Base-by-base conservation (phyloP, 2,888 invertebrate genomes). In the Eristalis tenax region DNA sequence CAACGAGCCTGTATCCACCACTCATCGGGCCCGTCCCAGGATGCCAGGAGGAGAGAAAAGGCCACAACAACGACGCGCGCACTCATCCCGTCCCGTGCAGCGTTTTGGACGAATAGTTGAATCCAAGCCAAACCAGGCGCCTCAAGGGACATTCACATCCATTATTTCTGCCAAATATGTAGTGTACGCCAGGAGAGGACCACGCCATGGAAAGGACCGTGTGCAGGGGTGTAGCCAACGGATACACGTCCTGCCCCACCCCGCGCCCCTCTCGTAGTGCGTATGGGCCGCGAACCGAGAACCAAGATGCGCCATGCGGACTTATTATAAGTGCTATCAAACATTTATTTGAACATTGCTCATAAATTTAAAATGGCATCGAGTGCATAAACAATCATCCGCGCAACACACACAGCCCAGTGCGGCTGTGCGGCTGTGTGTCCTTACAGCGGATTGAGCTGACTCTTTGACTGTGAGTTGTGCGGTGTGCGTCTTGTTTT, bases 301-400 rank as follows among this genome's bases (percentile, higher is more conserved):
- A 8, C 50, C 50, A 18, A 50, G 50, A 50, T 50, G 50, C 50
- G 50, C 18, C 18, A 61, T 75, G 82, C 80, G 83, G 80, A 83
- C 87, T 88, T 88, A 88, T 88, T 88, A 88, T 88, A 88, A 89
- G 88, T 89, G 89, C 85, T 89, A 89, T 89, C 89, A 89, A 89
- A 88, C 89, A 89, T 89, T 89, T 89, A 88, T 89, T 89, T 89
- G 88, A 89, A 89, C 89, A 89, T 89, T 80, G 88, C 83, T 88
- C 87, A 89, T 89, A 89, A 89, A 89, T 89, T 89, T 88, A 88
- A 84, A 81, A 89, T 88, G 83, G 77, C 82, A 86, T 83, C 81
- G 81, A 89, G 84, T 83, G 89, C 83, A 88, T 79, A 89, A 88
- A 83, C 86, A 88, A 85, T 75, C 85, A 80, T 79, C 78, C 74